Evolutionary conservation across 2,797 vertebrate species (phyloP).

Genomic region (Enteromius anoplus): DNA sequence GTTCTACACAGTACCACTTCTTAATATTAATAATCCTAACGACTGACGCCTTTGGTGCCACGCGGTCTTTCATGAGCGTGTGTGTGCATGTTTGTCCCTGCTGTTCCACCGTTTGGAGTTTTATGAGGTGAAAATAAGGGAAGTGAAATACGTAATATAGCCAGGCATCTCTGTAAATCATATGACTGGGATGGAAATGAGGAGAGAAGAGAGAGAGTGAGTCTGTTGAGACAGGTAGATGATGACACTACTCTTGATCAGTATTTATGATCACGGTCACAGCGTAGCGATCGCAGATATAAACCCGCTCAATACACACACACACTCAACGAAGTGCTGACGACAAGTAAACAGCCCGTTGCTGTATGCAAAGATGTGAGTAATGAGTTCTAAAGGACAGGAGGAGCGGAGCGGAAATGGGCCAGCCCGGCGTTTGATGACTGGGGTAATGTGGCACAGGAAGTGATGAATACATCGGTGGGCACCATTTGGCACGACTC

Average conservation of each 20-base stretch:
- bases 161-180: slow-evolving; percentile 50
- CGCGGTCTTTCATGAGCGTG: neutral
- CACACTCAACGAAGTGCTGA: slow-evolving; percentile 56
- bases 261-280: slow-evolving; percentile 51
- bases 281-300: slow-evolving; percentile 38
- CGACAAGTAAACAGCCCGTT: slow-evolving; percentile 48
- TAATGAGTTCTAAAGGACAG: slow-evolving; percentile 58
- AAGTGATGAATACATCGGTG: slow-evolving; percentile 60
- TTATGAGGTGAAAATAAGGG: slow-evolving; percentile 23
- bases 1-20: neutral
- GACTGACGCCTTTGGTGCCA: neutral
- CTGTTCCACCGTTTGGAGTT: slow-evolving; percentile 3
- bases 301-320: slow-evolving; percentile 41
- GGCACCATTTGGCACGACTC: slow-evolving; percentile 51
- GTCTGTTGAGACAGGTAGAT: slow-evolving; percentile 36
- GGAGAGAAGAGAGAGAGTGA: slow-evolving; percentile 24
- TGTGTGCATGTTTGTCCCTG: slow-evolving; percentile 17
- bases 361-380: slow-evolving; percentile 54
- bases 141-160: slow-evolving; percentile 34
- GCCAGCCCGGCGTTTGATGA: slow-evolving; percentile 49
- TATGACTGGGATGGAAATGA: slow-evolving; percentile 11
- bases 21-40: neutral
- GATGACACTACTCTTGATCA: slow-evolving; percentile 49
- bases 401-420: slow-evolving; percentile 55
- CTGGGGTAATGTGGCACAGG: slow-evolving; percentile 54